These are phyloP conservation scores for Callionymus lyra DNA, from an alignment of 2,113 vertebrate genomes.

Conservation along the genomic window DNA sequence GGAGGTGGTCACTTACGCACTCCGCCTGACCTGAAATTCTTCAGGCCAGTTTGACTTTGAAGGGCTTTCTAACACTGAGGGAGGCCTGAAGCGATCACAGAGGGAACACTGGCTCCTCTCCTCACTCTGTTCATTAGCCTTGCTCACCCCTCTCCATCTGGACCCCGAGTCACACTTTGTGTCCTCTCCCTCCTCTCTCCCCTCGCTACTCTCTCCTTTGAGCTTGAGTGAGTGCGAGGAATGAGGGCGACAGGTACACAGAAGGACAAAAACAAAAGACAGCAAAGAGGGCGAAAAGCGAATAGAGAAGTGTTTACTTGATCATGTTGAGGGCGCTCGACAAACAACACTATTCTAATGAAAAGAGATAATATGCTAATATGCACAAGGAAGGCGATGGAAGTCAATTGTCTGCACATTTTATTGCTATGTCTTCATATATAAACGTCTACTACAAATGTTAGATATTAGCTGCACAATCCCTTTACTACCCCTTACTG, in stretches of 20 bases:
- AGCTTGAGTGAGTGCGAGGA: conserved; percentile 51
- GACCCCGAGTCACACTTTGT: conserved; percentile 4
- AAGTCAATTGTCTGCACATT: too few species aligned
- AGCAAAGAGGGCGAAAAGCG: not conserved
- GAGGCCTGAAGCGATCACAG: conserved; percentile 17
- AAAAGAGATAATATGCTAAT: too few species aligned
- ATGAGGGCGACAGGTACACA: conserved; percentile 57
- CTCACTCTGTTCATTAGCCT: conserved; percentile 8
- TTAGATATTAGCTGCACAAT: too few species aligned
- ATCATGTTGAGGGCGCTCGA: too few species aligned
- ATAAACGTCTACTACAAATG: too few species aligned
- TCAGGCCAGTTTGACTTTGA: conserved; percentile 49
- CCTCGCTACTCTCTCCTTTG: conserved; percentile 24
- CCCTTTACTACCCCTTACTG: too few species aligned
- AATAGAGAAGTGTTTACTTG: not conserved
- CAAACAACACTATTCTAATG: too few species aligned
- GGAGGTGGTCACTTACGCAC: conserved; percentile 32
- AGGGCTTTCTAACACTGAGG: conserved; percentile 31
- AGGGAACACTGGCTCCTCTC: conserved; percentile 20
- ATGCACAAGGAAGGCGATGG: too few species aligned
- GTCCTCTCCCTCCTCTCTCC: conserved; percentile 8
- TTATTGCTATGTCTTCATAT: too few species aligned
- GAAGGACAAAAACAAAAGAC: conserved; percentile 9
- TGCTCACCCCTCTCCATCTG: conserved; percentile 20
- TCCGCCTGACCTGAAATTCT: conserved; percentile 55